Conservation (phyloP, 2,888 invertebrate genomes). For the Sinopyrophorus schimmeli region DNA sequence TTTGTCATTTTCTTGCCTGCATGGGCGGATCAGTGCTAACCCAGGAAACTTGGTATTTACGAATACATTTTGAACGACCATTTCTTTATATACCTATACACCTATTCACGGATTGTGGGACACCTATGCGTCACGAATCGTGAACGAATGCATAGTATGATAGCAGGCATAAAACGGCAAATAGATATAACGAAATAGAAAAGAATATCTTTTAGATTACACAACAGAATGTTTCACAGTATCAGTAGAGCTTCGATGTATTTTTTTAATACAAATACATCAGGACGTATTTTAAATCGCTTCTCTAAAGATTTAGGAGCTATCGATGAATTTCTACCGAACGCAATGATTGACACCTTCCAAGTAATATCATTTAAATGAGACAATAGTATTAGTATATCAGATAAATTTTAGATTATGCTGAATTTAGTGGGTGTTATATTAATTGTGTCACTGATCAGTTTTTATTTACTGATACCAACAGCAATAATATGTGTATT, state of each 20-base stretch:
- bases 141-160: no score
- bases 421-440: conserved; percentile 77
- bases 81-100: neutral
- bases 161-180: no score
- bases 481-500: conserved; percentile 65
- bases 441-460: conserved; percentile 71
- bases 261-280: conserved; percentile 80
- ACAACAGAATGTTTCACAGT: conserved; percentile 73
- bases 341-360: conserved; percentile 54
- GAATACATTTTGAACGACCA: no score
- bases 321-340: conserved; percentile 60
- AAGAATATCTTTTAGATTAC: conserved; percentile 64
- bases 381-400: neutral
- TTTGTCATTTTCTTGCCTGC: no score
- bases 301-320: conserved; percentile 72
- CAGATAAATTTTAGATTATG: conserved; percentile 62
- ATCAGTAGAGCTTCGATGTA: conserved; percentile 67
- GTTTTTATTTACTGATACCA: conserved; percentile 69
- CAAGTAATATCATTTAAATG: conserved; percentile 44
- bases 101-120: no score
- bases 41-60: no score
- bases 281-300: conserved; percentile 67
- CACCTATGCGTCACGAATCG: no score
- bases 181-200: neutral
- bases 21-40: no score